Conservation (phyloP, 2,113 vertebrate species). For the Meriones unguiculatus region DNA sequence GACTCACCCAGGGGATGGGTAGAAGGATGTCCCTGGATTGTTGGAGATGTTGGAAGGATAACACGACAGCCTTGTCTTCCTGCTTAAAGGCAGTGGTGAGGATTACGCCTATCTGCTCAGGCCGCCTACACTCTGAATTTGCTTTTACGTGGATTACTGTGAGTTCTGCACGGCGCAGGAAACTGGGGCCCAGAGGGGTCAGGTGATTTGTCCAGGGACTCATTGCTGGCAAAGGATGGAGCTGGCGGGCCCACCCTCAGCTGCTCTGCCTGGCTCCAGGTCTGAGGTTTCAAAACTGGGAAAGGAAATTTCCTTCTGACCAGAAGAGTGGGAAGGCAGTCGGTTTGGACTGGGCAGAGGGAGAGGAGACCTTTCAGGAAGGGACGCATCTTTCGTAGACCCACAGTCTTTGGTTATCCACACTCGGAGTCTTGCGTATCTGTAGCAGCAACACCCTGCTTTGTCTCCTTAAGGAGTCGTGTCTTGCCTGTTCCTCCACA, state of each 20-base stretch:
- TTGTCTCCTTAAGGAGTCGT: not conserved
- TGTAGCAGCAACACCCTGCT: too few species aligned
- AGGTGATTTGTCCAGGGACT: not conserved
- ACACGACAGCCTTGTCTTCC: not conserved
- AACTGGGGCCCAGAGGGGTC: not conserved
- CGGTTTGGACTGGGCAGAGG: not conserved
- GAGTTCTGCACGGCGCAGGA: not conserved
- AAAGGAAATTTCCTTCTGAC: not conserved
- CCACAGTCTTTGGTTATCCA: not conserved
- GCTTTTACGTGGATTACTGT: not conserved
- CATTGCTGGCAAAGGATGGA: not conserved
- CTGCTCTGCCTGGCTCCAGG: not conserved
- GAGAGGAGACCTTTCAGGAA: not conserved
- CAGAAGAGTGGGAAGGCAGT: not conserved
- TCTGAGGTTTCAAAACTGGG: not conserved
- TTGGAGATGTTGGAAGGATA: not conserved
- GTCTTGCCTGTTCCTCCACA: not conserved
- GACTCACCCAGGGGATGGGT: not conserved
- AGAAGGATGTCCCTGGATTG: not conserved
- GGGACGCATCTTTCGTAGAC: accelerated
- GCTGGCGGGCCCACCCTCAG: not conserved
- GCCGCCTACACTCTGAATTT: too few species aligned
- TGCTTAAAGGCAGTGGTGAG: not conserved
- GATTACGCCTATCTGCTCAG: too few species aligned
- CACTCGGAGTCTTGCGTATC: not conserved